Conservation (phyloP, 2,797 vertebrate species). For the Hyperoplus lanceolatus region DNA sequence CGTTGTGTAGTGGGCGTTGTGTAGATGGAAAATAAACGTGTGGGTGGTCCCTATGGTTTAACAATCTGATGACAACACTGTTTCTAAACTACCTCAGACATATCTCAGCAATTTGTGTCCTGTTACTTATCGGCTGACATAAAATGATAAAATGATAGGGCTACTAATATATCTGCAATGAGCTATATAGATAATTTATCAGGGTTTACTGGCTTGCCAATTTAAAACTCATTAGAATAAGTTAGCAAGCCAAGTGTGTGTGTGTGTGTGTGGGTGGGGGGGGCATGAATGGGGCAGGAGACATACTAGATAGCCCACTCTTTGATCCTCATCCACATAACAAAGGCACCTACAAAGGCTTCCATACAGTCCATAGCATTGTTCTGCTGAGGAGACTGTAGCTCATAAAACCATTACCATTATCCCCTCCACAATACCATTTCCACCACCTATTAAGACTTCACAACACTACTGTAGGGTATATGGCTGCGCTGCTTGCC, state of each 20-base stretch:
- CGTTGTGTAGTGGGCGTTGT: background rate
- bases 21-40: background rate
- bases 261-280: background rate
- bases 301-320: constrained; percentile 36
- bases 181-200: background rate
- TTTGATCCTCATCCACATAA: constrained; percentile 74
- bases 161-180: background rate
- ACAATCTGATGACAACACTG: background rate
- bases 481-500: constrained; percentile 44
- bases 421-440: constrained; percentile 63
- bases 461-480: constrained; percentile 35
- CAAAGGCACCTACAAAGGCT: constrained; percentile 63
- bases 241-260: constrained; percentile 5
- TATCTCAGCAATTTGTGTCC: background rate
- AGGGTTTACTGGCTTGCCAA: no score
- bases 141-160: background rate
- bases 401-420: constrained; percentile 69
- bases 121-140: background rate
- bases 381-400: constrained; percentile 54
- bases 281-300: constrained; percentile 14
- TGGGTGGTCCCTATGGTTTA: background rate
- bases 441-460: constrained; percentile 61
- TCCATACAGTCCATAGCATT: constrained; percentile 53
- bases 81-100: background rate
- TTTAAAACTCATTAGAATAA: background rate